phyloP scores from a whole-genome alignment of 2,797 vertebrate species.

The Eptatretus atami region DNA sequence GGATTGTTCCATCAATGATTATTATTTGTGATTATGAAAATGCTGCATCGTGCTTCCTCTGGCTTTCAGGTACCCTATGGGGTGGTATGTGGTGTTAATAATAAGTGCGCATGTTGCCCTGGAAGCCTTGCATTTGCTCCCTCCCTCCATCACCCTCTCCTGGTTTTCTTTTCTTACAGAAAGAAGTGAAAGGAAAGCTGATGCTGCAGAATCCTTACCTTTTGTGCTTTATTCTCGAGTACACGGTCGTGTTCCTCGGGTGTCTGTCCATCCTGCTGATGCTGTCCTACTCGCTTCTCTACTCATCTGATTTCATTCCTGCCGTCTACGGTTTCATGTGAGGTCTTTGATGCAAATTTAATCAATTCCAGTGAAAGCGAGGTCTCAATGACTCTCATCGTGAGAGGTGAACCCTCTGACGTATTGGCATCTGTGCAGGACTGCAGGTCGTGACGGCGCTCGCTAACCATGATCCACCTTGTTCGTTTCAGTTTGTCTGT shows the following conservation, averaged over 20 bases:
- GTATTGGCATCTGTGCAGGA: too few relatives aligned
- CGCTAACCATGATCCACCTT: conserved; percentile 11
- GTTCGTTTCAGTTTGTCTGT: conserved; percentile 45
- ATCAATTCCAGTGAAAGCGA: too few relatives aligned
- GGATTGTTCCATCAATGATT: too few relatives aligned
- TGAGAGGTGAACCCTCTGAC: too few relatives aligned
- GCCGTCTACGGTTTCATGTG: conserved; percentile 91
- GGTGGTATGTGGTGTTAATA: not conserved
- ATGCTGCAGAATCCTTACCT: conserved; percentile 35
- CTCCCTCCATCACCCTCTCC: not conserved
- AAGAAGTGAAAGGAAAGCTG: conserved; percentile 12
- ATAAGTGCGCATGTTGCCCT: conserved; percentile 8
- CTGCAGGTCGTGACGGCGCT: too few relatives aligned
- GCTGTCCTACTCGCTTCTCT: conserved; percentile 82
- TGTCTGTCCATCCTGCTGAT: conserved; percentile 45
- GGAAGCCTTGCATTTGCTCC: conserved; percentile 26
- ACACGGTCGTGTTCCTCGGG: conserved; percentile 43
- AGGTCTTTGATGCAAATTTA: conserved; percentile 14
- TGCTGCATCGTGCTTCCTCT: too few relatives aligned
- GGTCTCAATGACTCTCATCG: too few relatives aligned
- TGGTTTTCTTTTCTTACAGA: not conserved
- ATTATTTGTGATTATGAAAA: too few relatives aligned
- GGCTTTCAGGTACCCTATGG: too few relatives aligned
- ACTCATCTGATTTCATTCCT: conserved; percentile 72
- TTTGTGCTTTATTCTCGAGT: conserved; percentile 49